Conservation (phyloP, 2,113 vertebrate species). For the Nyctibius bracteatus region DNA sequence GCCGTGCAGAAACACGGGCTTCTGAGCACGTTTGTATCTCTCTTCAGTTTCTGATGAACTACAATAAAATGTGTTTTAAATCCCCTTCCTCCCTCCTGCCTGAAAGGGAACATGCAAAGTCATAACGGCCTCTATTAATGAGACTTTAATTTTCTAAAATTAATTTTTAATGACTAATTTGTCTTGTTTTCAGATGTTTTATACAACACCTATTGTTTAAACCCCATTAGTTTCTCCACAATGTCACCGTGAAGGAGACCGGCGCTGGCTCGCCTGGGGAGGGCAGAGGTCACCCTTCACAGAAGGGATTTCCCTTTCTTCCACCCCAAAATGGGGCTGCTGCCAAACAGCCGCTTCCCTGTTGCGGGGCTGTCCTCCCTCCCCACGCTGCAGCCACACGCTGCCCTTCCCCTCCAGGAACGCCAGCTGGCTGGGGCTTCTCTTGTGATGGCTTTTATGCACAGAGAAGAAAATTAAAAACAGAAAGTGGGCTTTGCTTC, state of each 20-base stretch:
- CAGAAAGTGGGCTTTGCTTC: neutral
- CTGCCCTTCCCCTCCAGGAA: neutral
- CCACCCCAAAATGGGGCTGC: neutral
- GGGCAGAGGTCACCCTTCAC: neutral
- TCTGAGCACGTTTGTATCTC: neutral
- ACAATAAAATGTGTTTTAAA: neutral
- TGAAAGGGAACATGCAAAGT: neutral
- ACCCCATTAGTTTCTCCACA: neutral
- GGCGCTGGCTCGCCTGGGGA: too few species aligned
- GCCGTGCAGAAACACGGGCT: neutral
- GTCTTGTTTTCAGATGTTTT: conserved; percentile 40
- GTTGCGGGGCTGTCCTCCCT: too few species aligned
- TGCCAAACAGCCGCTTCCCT: neutral
- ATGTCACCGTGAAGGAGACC: neutral
- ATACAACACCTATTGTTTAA: conserved; percentile 26
- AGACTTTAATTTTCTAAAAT: conserved; percentile 54
- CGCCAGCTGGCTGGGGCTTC: fast-evolving
- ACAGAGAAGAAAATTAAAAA: neutral
- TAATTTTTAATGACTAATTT: conserved; percentile 64
- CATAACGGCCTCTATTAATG: neutral
- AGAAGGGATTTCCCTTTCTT: neutral
- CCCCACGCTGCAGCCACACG: fast-evolving
- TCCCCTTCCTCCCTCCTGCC: neutral
- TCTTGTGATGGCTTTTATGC: neutral
- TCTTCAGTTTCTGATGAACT: neutral